Percentiles rank a stretch among this genome's conserved stretches.
phyloP scores from a whole-genome alignment of 1,140 invertebrate genomes.

The Bombus confusus region DNA sequence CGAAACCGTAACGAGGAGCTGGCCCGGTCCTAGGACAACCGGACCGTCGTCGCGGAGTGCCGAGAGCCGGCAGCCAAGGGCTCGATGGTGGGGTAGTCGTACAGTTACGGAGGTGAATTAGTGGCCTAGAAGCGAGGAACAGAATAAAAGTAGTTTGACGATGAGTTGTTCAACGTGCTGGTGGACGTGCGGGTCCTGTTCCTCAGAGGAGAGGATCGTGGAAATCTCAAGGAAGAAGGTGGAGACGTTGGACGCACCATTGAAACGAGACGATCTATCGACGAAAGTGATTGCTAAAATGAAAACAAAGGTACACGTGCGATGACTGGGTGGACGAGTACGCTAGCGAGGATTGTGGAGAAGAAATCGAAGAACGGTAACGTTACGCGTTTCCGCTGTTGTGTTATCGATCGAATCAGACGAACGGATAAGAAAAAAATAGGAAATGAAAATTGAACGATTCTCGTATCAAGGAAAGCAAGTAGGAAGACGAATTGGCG shows the following conservation, averaged over 20 bases:
- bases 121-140: conserved; percentile 62
- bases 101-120: conserved; percentile 76
- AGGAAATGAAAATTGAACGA: background rate
- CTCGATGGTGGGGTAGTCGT: conserved; percentile 62
- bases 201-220: background rate
- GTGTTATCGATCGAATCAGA: background rate
- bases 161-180: background rate
- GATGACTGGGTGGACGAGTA: background rate
- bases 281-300: conserved; percentile 2
- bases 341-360: background rate
- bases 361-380: background rate
- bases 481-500: background rate
- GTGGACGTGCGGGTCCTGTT: background rate
- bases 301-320: conserved; percentile 17
- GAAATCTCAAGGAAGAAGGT: background rate
- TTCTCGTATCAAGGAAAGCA: background rate
- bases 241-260: conserved; percentile 17
- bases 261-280: background rate
- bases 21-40: conserved; percentile 65
- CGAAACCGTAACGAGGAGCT: conserved; percentile 27
- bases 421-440: background rate
- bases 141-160: conserved; percentile 60
- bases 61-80: conserved; percentile 32
- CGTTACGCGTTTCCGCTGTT: background rate
- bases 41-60: conserved; percentile 37